phyloP scores from a whole-genome alignment of 35 echinoderm and acorn worm species.

The Ptychodera flava region DNA sequence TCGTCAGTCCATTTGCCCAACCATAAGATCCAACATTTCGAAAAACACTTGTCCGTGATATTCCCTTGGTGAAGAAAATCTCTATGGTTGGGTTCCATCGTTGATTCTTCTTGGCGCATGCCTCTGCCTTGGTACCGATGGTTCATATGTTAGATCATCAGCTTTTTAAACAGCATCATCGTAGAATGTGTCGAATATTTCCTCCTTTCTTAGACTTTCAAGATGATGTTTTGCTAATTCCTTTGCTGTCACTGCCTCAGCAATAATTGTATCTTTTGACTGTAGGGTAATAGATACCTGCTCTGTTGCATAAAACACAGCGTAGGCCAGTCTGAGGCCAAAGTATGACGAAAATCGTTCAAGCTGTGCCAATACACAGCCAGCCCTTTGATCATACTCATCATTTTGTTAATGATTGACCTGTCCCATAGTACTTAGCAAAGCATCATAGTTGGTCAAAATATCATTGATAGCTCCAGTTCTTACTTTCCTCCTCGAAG shows the following conservation, averaged over 20 bases:
- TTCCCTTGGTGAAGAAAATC: no score
- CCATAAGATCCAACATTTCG: slow-evolving; percentile 2
- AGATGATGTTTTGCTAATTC: not conserved
- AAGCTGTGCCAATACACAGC: not conserved
- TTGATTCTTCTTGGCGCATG: slow-evolving; percentile 7
- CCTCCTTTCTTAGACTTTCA: not conserved
- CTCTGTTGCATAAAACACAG: slow-evolving; percentile 5
- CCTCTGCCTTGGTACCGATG: slow-evolving; percentile 1
- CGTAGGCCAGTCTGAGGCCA: slow-evolving; percentile 7
- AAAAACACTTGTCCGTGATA: slow-evolving; percentile 12
- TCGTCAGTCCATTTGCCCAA: not conserved
- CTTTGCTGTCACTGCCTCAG: slow-evolving; percentile 5
- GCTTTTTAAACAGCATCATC: slow-evolving; percentile 7
- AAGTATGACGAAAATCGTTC: slow-evolving; percentile 16
- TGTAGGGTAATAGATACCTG: slow-evolving; percentile 6
- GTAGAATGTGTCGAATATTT: slow-evolving; percentile 9
- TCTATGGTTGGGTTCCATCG: no score
- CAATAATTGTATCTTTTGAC: not conserved
- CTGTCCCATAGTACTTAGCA: slow-evolving; percentile 12
- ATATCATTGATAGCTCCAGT: slow-evolving; percentile 27
- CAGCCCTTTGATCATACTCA: not conserved
- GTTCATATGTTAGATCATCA: slow-evolving; percentile 8
- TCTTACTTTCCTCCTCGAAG: slow-evolving; percentile 41
- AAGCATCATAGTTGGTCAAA: slow-evolving; percentile 24
- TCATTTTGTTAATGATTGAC: slow-evolving; percentile 23